phyloP scores from a whole-genome alignment of 2,797 vertebrate genomes.

The Lepilemur septentrionalis region DNA sequence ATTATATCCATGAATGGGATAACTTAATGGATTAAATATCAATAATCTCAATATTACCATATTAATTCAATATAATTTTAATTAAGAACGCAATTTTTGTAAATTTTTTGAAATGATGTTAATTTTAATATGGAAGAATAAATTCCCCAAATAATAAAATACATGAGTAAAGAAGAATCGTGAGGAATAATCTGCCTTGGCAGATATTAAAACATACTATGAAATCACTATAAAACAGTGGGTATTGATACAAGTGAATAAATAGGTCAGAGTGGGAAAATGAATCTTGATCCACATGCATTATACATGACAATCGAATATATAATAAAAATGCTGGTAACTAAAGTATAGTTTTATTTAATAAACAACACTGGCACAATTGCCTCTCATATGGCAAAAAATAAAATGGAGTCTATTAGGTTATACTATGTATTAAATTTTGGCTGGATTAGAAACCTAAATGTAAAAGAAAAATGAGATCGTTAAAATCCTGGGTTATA shows the following conservation, averaged over 20 bases:
- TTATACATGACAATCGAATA: not conserved
- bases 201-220: not conserved
- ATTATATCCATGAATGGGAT: not conserved
- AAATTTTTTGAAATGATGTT: conserved; percentile 2
- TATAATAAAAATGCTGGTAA: not conserved
- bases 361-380: not conserved
- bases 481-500: not conserved
- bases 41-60: not conserved
- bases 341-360: not conserved
- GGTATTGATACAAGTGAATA: not conserved
- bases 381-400: not conserved
- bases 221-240: conserved; percentile 16
- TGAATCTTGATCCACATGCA: not conserved
- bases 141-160: not conserved
- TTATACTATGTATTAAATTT: not conserved
- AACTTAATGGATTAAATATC: not conserved
- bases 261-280: not conserved
- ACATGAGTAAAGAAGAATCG: not conserved
- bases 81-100: not conserved
- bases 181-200: not conserved
- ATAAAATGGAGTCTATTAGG: not conserved
- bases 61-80: conserved; percentile 28
- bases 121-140: not conserved
- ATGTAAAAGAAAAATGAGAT: not conserved
- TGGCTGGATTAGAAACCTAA: not conserved